These are phyloP conservation scores for Drymodes brunneopygia DNA, from an alignment of 2,113 vertebrate species.

Conservation along the genomic window DNA sequence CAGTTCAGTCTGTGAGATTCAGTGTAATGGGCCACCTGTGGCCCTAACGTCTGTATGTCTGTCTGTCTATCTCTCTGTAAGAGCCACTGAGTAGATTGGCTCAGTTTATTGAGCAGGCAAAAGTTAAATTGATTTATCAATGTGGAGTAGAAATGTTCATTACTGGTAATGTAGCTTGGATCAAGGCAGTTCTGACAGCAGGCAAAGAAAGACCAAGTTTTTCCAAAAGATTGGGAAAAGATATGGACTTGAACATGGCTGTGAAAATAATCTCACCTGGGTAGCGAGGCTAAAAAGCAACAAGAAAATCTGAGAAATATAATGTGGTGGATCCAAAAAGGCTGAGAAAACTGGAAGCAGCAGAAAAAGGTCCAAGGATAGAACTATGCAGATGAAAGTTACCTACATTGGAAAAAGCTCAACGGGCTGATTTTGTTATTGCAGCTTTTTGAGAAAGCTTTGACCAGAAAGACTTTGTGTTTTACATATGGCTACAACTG, in stretches of 20 bases:
- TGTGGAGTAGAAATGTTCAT: not conserved
- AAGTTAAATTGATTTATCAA: not conserved
- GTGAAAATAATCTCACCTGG: not conserved
- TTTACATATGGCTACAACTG: not conserved
- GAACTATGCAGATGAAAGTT: not conserved
- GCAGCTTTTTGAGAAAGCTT: not conserved
- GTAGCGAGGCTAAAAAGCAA: not conserved
- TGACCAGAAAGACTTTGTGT: not conserved
- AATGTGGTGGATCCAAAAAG: not conserved
- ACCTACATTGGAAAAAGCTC: not conserved
- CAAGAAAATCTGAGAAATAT: not conserved
- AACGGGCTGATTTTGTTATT: not conserved
- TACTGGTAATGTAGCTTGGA: not conserved
- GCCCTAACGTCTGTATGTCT: not conserved
- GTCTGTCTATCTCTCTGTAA: not conserved
- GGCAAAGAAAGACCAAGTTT: not conserved
- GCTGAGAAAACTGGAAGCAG: not conserved
- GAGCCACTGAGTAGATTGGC: not conserved
- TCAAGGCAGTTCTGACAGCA: not conserved
- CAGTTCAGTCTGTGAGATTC: not conserved
- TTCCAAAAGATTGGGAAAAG: not conserved
- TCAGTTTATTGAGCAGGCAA: not conserved
- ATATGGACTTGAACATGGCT: accelerated
- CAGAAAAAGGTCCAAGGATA: not conserved
- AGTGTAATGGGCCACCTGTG: not conserved